Conservation (phyloP, 2,113 vertebrate species). For the Myrmophylax atrothorax region DNA sequence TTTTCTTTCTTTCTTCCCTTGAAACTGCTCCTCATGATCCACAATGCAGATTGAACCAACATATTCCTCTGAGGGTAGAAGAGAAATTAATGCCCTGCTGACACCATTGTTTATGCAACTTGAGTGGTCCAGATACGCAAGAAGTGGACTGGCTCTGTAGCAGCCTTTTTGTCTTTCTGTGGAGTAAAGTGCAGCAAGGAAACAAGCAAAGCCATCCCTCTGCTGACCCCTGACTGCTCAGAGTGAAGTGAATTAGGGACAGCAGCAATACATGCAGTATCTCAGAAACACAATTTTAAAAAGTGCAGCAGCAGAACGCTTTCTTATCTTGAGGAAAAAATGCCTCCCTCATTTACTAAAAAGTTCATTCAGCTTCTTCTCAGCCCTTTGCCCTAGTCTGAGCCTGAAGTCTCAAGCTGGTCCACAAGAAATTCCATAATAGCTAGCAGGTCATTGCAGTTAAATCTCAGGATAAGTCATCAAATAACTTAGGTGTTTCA, state of each 20-base stretch:
- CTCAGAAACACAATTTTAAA: background rate
- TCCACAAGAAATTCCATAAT: background rate
- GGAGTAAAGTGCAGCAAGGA: background rate
- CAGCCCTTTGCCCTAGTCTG: background rate
- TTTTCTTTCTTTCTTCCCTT: background rate
- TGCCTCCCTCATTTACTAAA: background rate
- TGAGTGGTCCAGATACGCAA: background rate
- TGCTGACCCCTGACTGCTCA: background rate
- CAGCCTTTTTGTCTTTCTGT: background rate
- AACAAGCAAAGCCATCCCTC: background rate
- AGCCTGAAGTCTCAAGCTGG: background rate
- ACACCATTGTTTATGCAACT: background rate
- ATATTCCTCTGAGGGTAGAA: rapidly evolving
- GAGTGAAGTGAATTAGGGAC: background rate
- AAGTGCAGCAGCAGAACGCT: background rate
- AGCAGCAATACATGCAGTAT: background rate
- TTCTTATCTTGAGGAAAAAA: background rate
- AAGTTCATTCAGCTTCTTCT: background rate
- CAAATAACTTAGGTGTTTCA: background rate
- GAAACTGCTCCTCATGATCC: background rate
- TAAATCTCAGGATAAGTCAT: background rate
- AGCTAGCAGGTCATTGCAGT: rapidly evolving
- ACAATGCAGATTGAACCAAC: rapidly evolving
- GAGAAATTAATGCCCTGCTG: background rate
- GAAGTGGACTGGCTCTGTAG: rapidly evolving